Evolutionary conservation across 1,140 invertebrate genomes (phyloP).

Genomic region (Drosophila serrata): DNA sequence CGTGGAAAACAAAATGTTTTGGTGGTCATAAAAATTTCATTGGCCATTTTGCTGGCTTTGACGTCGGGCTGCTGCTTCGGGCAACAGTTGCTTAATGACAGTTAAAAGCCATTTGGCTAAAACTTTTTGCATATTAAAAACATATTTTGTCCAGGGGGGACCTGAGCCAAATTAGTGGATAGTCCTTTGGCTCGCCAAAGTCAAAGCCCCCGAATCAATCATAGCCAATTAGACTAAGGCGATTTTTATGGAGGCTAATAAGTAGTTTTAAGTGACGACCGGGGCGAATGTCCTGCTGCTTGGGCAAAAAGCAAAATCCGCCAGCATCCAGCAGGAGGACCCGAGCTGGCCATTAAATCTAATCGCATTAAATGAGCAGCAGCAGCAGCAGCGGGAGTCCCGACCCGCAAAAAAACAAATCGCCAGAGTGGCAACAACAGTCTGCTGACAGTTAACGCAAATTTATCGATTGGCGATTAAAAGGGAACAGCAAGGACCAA

Average conservation of each 20-base stretch:
- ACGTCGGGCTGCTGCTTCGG: slow-evolving; percentile 25
- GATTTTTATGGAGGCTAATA: slow-evolving; percentile 72
- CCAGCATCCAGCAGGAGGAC: slow-evolving; percentile 44
- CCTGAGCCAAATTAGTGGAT: slow-evolving; percentile 61
- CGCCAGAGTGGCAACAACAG: slow-evolving; percentile 40
- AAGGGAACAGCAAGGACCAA: slow-evolving; percentile 56
- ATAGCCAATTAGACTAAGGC: slow-evolving; percentile 79
- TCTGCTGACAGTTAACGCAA: slow-evolving; percentile 79
- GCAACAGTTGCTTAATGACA: slow-evolving; percentile 82
- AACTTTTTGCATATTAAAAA: slow-evolving; percentile 82
- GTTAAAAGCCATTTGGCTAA: slow-evolving; percentile 81
- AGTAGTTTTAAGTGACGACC: slow-evolving; percentile 71
- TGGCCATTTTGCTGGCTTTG: slow-evolving; percentile 69
- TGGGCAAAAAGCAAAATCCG: slow-evolving; percentile 32
- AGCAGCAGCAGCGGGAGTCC: slow-evolving; percentile 47
- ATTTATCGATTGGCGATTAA: slow-evolving; percentile 83
- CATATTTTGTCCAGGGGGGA: slow-evolving; percentile 68
- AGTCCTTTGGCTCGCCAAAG: slow-evolving; percentile 5
- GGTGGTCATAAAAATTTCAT: slow-evolving; percentile 79
- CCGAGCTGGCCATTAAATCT: slow-evolving; percentile 71
- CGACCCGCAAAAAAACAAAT: slow-evolving; percentile 43
- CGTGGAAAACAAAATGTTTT: slow-evolving; percentile 55
- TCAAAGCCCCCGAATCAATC: slow-evolving; percentile 69
- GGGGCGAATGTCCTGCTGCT: slow-evolving; percentile 54
- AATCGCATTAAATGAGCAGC: slow-evolving; percentile 80